A percentile compares a stretch with the other conserved stretches of the same genome.
Evolutionary conservation across 2,113 vertebrate genomes (phyloP).

Genomic region (Recurvirostra avosetta): DNA sequence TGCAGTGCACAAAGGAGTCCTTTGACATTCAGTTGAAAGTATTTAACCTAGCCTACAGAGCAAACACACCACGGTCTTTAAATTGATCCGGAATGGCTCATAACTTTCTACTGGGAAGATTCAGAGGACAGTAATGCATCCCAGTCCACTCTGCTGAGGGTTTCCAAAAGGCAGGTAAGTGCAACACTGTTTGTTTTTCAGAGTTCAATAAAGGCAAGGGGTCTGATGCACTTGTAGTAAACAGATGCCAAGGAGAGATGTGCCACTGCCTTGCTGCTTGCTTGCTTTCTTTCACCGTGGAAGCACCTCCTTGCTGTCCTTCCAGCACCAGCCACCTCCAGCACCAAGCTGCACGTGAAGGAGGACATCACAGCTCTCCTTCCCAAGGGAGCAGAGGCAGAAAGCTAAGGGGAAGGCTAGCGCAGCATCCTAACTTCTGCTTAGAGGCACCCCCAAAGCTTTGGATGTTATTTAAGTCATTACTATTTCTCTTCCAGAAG

Average conservation of each 20-base stretch:
- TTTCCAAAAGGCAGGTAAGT: not conserved
- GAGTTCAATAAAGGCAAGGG: not conserved
- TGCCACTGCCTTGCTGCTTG: no score
- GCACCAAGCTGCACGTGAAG: not conserved
- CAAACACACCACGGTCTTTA: not conserved
- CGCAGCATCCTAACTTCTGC: not conserved
- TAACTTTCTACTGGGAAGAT: not conserved
- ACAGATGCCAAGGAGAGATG: not conserved
- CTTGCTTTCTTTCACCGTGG: not conserved
- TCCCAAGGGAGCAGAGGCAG: not conserved
- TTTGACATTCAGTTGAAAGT: not conserved
- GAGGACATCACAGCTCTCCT: not conserved
- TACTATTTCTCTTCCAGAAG: not conserved
- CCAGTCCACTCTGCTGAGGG: not conserved
- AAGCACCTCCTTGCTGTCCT: not conserved
- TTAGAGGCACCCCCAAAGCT: not conserved
- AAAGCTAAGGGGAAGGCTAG: no score
- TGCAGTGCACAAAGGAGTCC: not conserved
- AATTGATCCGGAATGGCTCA: not conserved
- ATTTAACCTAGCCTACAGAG: not conserved
- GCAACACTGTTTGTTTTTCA: not conserved
- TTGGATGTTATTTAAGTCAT: not conserved
- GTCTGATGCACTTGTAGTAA: not conserved
- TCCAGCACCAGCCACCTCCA: not conserved
- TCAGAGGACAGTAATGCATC: not conserved